Evolutionary conservation across 23 tunicate genomes (phyloP).

Genomic region (Styela clava): DNA sequence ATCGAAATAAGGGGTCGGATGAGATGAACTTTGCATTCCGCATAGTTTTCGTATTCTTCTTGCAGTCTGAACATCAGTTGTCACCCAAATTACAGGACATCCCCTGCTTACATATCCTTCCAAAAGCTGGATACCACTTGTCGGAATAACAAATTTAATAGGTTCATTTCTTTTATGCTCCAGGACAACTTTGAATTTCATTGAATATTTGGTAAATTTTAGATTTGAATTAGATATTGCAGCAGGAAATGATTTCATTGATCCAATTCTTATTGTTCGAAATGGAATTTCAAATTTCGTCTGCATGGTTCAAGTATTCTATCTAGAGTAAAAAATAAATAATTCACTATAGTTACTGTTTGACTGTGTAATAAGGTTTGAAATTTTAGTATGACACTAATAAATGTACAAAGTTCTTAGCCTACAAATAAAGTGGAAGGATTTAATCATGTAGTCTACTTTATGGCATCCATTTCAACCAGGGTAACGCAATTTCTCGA

Average conservation of each 20-base stretch:
- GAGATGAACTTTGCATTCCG: constrained; percentile 18
- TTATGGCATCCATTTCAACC: too few relatives aligned
- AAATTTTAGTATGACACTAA: too few relatives aligned
- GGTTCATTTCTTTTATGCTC: constrained; percentile 2
- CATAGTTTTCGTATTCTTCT: constrained; percentile 28
- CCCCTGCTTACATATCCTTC: constrained; percentile 47
- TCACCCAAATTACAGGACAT: constrained; percentile 71
- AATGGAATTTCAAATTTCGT: constrained; percentile 7
- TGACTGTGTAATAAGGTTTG: too few relatives aligned
- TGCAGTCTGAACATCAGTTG: constrained; percentile 41
- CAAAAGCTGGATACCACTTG: constrained; percentile 31
- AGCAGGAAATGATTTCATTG: constrained; percentile 4
- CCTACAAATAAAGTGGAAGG: too few relatives aligned
- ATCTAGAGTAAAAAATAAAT: too few relatives aligned
- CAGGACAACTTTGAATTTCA: constrained; percentile 3
- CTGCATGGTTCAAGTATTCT: too few relatives aligned
- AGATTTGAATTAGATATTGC: background rate
- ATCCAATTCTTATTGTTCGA: constrained; percentile 22
- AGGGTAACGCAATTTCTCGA: too few relatives aligned
- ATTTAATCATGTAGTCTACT: too few relatives aligned
- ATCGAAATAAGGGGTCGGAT: constrained; percentile 44
- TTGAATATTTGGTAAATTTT: background rate
- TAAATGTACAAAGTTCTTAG: too few relatives aligned
- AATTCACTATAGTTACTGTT: too few relatives aligned
- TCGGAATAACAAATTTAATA: constrained; percentile 31